Conservation (phyloP, 2,113 vertebrate genomes). For the Poeciliopsis retropinna region DNA sequence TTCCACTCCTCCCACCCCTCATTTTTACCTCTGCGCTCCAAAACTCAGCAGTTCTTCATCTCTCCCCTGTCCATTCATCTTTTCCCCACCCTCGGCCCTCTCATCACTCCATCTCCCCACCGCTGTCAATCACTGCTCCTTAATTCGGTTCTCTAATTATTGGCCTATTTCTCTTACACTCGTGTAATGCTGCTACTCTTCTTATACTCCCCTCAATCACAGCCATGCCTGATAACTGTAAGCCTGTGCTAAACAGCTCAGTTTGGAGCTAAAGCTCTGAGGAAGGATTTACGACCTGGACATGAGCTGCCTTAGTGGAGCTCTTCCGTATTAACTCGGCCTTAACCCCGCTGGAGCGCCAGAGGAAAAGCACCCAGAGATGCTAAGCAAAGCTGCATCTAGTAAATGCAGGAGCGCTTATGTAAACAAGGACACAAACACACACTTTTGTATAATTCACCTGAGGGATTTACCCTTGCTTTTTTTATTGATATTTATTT, state of each 20-base stretch:
- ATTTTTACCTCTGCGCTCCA: conserved; percentile 24
- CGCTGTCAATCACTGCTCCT: conserved; percentile 49
- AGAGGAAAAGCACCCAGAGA: conserved; percentile 49
- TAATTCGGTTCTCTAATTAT: conserved; percentile 66
- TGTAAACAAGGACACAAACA: conserved; percentile 32
- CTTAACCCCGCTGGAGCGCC: conserved; percentile 54
- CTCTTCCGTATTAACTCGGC: conserved; percentile 54
- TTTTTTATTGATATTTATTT: conserved; percentile 33
- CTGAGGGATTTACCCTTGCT: conserved; percentile 22
- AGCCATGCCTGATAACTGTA: conserved; percentile 66
- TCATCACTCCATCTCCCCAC: conserved; percentile 51
- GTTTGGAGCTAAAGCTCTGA: conserved; percentile 65
- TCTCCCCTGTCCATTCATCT: conserved; percentile 51
- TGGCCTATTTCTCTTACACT: conserved; percentile 58
- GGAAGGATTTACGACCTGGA: conserved; percentile 72
- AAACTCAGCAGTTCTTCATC: conserved; percentile 30
- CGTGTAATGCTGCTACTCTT: conserved; percentile 59
- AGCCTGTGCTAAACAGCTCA: conserved; percentile 65
- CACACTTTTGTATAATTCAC: neutral
- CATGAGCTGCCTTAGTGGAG: conserved; percentile 48
- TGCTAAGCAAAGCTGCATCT: conserved; percentile 48
- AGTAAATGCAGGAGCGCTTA: conserved; percentile 55
- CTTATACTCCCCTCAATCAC: conserved; percentile 68
- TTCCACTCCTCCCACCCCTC: conserved; percentile 15
- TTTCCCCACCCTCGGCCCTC: conserved; percentile 27